Percentiles rank a stretch among this genome's conserved stretches.
Evolutionary conservation across 2,888 invertebrate species (phyloP).

Genomic region (Portevinia maculata): DNA sequence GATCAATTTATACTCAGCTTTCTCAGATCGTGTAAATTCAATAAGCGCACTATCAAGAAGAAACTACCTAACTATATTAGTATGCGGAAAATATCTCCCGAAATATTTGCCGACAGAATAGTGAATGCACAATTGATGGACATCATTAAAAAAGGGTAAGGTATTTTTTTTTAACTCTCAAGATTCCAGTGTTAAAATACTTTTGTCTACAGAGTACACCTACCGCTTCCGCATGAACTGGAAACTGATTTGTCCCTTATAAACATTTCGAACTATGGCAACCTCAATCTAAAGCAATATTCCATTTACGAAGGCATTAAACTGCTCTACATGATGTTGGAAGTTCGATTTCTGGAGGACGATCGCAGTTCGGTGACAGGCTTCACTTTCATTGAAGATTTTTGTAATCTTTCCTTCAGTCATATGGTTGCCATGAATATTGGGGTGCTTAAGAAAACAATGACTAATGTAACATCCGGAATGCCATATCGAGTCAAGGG

Average conservation of each 20-base stretch:
- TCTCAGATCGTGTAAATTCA: conserved; percentile 83
- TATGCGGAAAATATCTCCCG: conserved; percentile 83
- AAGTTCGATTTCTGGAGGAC: conserved; percentile 85
- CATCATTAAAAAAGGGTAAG: conserved; percentile 75
- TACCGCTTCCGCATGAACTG: conserved; percentile 75
- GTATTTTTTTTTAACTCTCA: not conserved
- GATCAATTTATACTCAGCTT: conserved; percentile 83
- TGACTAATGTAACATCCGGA: conserved; percentile 84
- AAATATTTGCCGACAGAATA: conserved; percentile 82
- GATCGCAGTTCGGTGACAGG: conserved; percentile 84
- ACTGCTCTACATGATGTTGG: conserved; percentile 84
- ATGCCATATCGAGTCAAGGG: conserved; percentile 85
- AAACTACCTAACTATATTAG: conserved; percentile 84
- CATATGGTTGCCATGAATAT: conserved; percentile 85
- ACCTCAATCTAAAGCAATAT: conserved; percentile 81
- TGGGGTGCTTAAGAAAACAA: conserved; percentile 84
- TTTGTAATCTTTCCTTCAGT: conserved; percentile 83
- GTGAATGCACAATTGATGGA: conserved; percentile 52
- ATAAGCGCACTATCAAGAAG: conserved; percentile 82
- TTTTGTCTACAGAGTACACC: conserved; percentile 66
- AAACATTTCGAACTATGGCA: conserved; percentile 83
- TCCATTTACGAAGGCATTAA: conserved; percentile 83
- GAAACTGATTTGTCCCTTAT: conserved; percentile 82
- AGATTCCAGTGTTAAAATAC: not conserved
- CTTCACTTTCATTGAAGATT: conserved; percentile 84